Percentiles rank a stretch among this genome's conserved stretches.
Conservation (phyloP, 2,797 vertebrate species). For the Choloepus didactylus region DNA sequence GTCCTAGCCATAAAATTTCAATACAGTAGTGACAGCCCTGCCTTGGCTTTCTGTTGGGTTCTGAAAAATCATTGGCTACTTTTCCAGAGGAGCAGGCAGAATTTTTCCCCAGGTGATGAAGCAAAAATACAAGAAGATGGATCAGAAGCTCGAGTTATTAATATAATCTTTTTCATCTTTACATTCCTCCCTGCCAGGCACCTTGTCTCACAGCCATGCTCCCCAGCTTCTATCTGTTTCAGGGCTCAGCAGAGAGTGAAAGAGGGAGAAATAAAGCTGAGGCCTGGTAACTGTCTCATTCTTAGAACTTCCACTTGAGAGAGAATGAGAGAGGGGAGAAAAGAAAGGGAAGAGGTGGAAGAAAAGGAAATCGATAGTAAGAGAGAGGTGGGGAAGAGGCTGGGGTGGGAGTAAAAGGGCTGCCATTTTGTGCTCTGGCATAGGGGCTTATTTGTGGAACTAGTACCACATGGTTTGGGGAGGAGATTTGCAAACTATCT, state of each 20-base stretch:
- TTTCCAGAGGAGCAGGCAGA: neutral
- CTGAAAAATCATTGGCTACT: neutral
- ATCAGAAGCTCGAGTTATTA: neutral
- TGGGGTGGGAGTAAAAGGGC: no score
- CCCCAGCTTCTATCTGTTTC: neutral
- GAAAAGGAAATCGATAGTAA: no score
- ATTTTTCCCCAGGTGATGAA: neutral
- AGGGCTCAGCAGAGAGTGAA: neutral
- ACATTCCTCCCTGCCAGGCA: fast-evolving
- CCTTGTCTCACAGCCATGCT: neutral
- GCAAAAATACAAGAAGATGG: neutral
- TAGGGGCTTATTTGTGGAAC: neutral
- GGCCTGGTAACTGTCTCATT: neutral
- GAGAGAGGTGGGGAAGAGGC: neutral
- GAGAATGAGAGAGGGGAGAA: neutral
- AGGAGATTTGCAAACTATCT: neutral
- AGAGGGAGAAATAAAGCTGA: neutral
- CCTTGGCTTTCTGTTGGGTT: neutral
- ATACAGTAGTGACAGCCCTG: neutral
- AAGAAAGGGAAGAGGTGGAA: neutral
- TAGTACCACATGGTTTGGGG: neutral
- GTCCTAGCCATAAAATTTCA: neutral
- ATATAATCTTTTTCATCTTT: neutral
- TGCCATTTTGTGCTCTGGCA: neutral
- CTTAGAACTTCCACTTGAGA: neutral